A percentile compares a stretch with the other conserved stretches of the same genome.
Conservation (phyloP, 2,113 vertebrate genomes). For the Phocoena phocoena region DNA sequence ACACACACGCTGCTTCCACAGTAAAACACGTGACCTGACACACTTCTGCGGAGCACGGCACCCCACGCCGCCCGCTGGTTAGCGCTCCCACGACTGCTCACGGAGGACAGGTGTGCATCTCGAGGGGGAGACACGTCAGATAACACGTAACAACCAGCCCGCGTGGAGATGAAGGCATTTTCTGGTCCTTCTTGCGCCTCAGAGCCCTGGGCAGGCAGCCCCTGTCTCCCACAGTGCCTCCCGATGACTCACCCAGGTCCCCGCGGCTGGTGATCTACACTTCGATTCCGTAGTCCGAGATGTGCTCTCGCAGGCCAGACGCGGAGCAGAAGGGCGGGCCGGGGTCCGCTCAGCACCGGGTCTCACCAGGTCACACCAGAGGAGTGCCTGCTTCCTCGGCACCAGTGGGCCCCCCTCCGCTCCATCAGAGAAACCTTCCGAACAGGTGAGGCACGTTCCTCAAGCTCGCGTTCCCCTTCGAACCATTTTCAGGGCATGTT, state of each 20-base stretch:
- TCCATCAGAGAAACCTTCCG: background rate
- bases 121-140: background rate
- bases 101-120: background rate
- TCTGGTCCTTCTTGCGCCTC: background rate
- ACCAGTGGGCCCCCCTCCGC: background rate
- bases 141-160: background rate
- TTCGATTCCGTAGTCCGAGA: accelerated
- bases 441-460: background rate
- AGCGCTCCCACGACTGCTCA: background rate
- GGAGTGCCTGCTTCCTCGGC: accelerated
- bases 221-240: background rate
- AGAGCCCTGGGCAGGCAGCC: background rate
- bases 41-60: background rate
- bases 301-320: background rate
- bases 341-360: background rate
- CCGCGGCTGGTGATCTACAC: accelerated
- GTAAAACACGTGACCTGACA: background rate
- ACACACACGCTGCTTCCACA: background rate
- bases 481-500: too few relatives aligned
- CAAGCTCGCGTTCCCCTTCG: accelerated
- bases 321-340: background rate
- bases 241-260: background rate
- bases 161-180: accelerated
- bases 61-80: background rate
- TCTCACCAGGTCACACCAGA: background rate